Evolutionary conservation across 2,113 vertebrate genomes (phyloP).

Genomic region (Alouatta palliata): DNA sequence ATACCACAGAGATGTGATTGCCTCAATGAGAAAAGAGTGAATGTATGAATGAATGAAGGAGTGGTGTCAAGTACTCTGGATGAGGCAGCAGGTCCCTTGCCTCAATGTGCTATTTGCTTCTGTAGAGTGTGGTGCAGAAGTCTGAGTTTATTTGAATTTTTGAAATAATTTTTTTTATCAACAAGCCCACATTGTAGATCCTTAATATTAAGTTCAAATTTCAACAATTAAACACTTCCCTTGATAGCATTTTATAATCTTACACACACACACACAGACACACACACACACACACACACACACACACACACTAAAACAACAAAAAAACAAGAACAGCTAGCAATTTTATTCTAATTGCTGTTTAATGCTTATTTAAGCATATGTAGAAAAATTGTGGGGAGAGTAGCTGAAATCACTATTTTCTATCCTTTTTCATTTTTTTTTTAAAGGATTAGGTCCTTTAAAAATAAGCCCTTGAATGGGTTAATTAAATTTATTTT

Average conservation of each 20-base stretch:
- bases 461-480: neutral
- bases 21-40: neutral
- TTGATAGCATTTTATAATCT: neutral
- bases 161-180: slow-evolving; percentile 48
- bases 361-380: slow-evolving; percentile 31
- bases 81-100: neutral
- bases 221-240: slow-evolving; percentile 10
- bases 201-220: slow-evolving; percentile 46
- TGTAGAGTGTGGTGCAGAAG: neutral
- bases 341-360: slow-evolving; percentile 7
- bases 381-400: neutral
- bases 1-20: neutral
- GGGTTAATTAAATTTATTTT: neutral
- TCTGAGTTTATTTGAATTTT: neutral
- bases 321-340: neutral
- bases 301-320: neutral
- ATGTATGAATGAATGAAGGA: neutral
- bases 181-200: neutral
- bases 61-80: neutral
- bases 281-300: too few species aligned
- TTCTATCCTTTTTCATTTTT: neutral
- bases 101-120: neutral
- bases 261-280: neutral
- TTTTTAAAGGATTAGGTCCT: neutral
- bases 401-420: neutral